Evolutionary conservation across 2,888 invertebrate genomes (phyloP).

Genomic region (Ectobius pallidus): DNA sequence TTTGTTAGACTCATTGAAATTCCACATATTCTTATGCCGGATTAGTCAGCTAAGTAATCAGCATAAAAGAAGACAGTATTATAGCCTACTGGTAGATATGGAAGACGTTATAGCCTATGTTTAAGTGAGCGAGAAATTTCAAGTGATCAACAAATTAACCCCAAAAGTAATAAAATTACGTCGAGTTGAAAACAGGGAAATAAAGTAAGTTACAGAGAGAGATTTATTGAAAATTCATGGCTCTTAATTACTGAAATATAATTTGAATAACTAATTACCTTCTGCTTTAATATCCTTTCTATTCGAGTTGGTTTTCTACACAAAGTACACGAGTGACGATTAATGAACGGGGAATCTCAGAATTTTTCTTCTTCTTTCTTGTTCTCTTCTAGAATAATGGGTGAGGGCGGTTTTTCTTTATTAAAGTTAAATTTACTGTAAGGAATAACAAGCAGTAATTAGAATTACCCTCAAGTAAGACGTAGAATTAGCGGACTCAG

Average conservation of each 20-base stretch:
- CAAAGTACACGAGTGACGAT: no score
- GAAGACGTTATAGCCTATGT: no score
- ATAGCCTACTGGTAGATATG: no score
- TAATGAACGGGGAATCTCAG: background rate
- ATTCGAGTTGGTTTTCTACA: no score
- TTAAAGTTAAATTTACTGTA: background rate
- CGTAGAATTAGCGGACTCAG: background rate
- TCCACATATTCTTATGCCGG: no score
- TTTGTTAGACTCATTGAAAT: no score
- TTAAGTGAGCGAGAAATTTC: background rate
- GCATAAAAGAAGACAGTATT: no score
- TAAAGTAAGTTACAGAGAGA: background rate
- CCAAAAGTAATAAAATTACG: background rate
- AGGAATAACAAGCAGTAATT: background rate
- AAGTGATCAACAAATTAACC: background rate
- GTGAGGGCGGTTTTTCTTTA: background rate
- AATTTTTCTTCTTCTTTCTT: no score
- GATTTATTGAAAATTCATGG: background rate
- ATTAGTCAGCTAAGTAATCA: no score
- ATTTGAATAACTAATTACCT: background rate
- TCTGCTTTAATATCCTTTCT: background rate
- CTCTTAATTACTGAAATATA: background rate
- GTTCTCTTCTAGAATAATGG: slow-evolving; percentile 4
- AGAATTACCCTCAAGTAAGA: background rate
- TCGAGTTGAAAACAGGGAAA: background rate